These are phyloP conservation scores for Falco novaeseelandiae DNA, from an alignment of 2,797 vertebrate species.

Conservation along the genomic window DNA sequence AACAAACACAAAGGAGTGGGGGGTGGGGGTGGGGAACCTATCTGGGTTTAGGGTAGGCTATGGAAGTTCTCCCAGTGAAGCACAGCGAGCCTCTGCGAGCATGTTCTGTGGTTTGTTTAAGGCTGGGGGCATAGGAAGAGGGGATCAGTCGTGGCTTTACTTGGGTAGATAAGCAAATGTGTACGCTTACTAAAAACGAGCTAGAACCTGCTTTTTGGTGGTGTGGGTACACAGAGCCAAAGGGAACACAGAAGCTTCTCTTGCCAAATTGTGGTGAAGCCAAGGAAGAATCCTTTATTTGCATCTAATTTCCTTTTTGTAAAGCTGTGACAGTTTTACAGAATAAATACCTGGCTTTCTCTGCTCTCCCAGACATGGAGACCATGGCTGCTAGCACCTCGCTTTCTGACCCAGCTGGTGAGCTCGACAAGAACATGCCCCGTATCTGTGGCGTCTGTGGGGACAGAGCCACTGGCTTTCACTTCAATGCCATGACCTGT, in stretches of 20 bases:
- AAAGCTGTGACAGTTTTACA: background rate
- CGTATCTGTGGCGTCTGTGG: slow-evolving; percentile 96
- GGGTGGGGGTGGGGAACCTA: accelerated
- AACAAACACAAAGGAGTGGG: accelerated
- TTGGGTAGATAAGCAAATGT: background rate
- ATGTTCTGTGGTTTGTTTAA: accelerated
- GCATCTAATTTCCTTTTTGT: background rate
- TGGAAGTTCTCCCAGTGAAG: background rate
- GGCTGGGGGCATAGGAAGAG: background rate
- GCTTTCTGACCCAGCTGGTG: slow-evolving; percentile 71
- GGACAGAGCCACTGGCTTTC: slow-evolving; percentile 94
- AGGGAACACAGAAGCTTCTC: background rate
- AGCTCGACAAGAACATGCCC: slow-evolving; percentile 88
- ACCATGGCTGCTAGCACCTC: slow-evolving; percentile 85
- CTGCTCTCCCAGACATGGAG: slow-evolving; percentile 81
- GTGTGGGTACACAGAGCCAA: background rate
- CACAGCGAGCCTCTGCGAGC: too few species aligned
- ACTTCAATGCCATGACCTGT: slow-evolving; percentile 99
- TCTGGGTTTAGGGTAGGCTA: background rate
- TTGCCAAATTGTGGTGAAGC: accelerated
- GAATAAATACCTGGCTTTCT: background rate
- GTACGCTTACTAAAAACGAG: accelerated
- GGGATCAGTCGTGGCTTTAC: background rate
- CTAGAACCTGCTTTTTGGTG: background rate
- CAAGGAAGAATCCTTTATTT: background rate